Conservation (phyloP, 2,797 vertebrate genomes). For the Notolepis coatsorum region DNA sequence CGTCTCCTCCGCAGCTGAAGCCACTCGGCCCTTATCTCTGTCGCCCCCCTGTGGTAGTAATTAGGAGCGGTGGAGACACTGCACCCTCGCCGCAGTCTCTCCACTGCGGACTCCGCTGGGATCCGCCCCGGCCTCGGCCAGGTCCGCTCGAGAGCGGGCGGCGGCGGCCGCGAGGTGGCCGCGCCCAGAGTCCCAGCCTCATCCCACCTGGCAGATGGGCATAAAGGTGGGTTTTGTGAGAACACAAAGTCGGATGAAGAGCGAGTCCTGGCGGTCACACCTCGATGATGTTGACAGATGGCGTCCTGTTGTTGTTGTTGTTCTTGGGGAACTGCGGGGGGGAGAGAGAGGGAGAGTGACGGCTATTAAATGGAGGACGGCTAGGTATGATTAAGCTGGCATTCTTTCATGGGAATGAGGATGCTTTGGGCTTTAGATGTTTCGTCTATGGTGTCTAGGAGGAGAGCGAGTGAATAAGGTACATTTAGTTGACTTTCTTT, state of each 20-base stretch:
- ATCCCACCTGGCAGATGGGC: constrained; percentile 56
- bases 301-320: constrained; percentile 82
- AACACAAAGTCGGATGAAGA: constrained; percentile 54
- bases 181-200: constrained; percentile 52
- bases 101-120: constrained; percentile 22
- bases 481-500: constrained; percentile 5
- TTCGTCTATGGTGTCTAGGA: not conserved
- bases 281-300: constrained; percentile 90
- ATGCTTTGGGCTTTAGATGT: constrained; percentile 22
- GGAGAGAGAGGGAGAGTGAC: constrained; percentile 38
- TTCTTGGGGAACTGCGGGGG: constrained; percentile 85
- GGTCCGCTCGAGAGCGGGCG: not conserved
- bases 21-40: constrained; percentile 34
- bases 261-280: constrained; percentile 80
- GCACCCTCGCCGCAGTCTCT: constrained; percentile 31
- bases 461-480: not conserved
- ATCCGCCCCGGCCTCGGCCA: constrained; percentile 3
- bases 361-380: constrained; percentile 35
- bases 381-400: constrained; percentile 10
- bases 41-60: constrained; percentile 27
- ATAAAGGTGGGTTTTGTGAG: constrained; percentile 35
- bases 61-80: constrained; percentile 28
- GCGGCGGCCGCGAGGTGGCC: constrained; percentile 27
- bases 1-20: constrained; percentile 32
- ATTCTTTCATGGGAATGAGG: constrained; percentile 44